Percentiles rank a stretch among this genome's conserved stretches.
These are phyloP conservation scores for Rhea americana DNA, from an alignment of 2,113 vertebrate genomes.

Conservation along the genomic window DNA sequence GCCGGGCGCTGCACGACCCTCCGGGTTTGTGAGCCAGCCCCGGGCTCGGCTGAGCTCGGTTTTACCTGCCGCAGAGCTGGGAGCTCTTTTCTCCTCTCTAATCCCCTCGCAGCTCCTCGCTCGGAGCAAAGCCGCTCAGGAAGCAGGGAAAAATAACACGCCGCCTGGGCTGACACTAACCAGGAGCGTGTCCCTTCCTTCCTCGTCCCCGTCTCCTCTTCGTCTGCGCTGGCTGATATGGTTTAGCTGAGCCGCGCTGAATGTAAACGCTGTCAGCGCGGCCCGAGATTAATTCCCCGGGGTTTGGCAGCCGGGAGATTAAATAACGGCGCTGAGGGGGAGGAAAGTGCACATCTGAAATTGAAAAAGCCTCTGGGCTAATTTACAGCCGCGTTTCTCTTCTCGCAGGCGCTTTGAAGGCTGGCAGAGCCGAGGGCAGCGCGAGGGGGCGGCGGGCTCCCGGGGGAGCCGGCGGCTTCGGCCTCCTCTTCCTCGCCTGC, in stretches of 20 bases:
- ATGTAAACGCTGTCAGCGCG: conserved; percentile 70
- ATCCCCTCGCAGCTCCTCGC: not conserved
- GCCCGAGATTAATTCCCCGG: conserved; percentile 56
- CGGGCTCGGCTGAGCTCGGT: not conserved
- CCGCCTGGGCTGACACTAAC: conserved; percentile 21
- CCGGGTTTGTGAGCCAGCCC: rapidly evolving
- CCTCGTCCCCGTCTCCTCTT: conserved; percentile 46
- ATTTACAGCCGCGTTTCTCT: conserved; percentile 25
- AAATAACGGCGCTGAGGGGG: not conserved
- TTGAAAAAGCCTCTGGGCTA: conserved; percentile 1
- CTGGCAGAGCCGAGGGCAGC: not conserved
- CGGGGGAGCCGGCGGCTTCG: not conserved
- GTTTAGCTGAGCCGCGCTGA: conserved; percentile 60
- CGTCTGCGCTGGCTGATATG: conserved; percentile 38
- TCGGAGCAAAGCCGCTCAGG: not conserved
- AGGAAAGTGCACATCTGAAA: not conserved
- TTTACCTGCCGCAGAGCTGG: not conserved
- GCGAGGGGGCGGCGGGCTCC: not conserved
- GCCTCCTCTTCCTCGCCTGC: not conserved
- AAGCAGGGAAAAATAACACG: not conserved
- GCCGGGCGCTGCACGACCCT: rapidly evolving
- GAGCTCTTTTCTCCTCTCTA: not conserved
- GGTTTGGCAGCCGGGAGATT: conserved; percentile 49
- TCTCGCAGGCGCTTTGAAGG: not conserved
- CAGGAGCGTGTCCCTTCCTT: conserved; percentile 51